phyloP scores from a whole-genome alignment of 1,140 invertebrate species.

The Neoseiulus cucumeris region DNA sequence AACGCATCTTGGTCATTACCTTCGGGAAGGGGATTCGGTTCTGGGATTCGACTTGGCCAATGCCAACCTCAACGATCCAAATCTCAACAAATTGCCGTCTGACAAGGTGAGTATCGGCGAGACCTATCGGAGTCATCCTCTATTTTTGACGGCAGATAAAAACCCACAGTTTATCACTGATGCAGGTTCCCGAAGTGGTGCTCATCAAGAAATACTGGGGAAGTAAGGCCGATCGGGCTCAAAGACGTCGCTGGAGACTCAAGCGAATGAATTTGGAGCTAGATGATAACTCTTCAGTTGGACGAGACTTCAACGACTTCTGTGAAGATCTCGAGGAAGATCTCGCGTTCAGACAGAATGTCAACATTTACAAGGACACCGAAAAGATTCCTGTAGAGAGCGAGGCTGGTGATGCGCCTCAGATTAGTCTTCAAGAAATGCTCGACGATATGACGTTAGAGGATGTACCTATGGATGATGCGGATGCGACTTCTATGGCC shows the following conservation, averaged over 20 bases:
- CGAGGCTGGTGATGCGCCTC: conserved; percentile 49
- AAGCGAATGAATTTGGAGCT: conserved; percentile 48
- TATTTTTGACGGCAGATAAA: not conserved
- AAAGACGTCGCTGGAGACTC: conserved; percentile 73
- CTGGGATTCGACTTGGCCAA: conserved; percentile 43
- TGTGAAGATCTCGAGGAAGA: conserved; percentile 95
- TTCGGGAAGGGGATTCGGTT: conserved; percentile 79
- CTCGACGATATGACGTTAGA: conserved; percentile 55
- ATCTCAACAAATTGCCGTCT: conserved; percentile 2
- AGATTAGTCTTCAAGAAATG: conserved; percentile 90
- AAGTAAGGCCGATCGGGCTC: conserved; percentile 43
- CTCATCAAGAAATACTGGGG: conserved; percentile 80
- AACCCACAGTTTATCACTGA: conserved; percentile 18
- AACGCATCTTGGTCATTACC: conserved; percentile 80
- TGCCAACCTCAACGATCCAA: conserved; percentile 8
- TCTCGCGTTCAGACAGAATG: conserved; percentile 55
- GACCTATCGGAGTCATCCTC: no score
- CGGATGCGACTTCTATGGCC: not conserved
- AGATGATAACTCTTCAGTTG: conserved; percentile 29
- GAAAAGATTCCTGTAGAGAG: conserved; percentile 29
- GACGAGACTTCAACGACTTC: conserved; percentile 79
- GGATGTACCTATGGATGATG: not conserved
- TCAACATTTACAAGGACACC: conserved; percentile 65
- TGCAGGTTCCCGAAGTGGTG: conserved; percentile 60
- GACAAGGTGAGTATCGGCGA: not conserved